Percentiles rank a stretch among this genome's conserved stretches.
Conservation (phyloP, 1,140 invertebrate species). For the Drosophila pectinifera region DNA sequence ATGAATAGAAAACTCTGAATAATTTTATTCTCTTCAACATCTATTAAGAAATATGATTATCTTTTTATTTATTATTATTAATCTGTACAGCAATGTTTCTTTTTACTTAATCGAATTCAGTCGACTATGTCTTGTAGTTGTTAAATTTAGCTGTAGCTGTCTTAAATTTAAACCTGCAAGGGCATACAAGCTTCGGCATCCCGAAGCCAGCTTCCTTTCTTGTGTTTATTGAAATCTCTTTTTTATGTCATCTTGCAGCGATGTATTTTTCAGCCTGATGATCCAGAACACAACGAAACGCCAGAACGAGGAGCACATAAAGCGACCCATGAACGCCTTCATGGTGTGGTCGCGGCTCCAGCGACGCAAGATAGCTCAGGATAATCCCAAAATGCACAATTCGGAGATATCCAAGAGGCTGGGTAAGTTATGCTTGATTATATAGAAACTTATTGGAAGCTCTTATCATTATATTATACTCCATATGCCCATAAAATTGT, state of each 20-base stretch:
- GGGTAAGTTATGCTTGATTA: slow-evolving; percentile 87
- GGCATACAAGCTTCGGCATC: too few species aligned
- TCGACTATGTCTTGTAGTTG: too few species aligned
- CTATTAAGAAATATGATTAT: too few species aligned
- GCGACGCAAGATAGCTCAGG: slow-evolving; percentile 96
- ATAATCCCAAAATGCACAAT: slow-evolving; percentile 99
- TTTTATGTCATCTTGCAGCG: slow-evolving; percentile 44
- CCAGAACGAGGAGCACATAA: slow-evolving; percentile 88
- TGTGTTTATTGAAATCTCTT: slow-evolving; percentile 1
- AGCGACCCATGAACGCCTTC: slow-evolving; percentile 92
- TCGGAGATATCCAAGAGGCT: slow-evolving; percentile 98
- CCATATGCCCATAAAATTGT: neutral
- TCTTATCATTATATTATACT: neutral
- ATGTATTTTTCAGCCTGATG: slow-evolving; percentile 84
- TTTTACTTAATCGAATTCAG: too few species aligned
- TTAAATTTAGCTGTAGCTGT: too few species aligned
- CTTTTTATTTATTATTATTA: too few species aligned
- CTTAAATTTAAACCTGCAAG: too few species aligned
- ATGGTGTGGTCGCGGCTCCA: slow-evolving; percentile 95
- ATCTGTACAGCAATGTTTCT: too few species aligned
- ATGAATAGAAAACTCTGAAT: too few species aligned
- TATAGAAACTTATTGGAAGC: neutral
- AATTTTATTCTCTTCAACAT: too few species aligned
- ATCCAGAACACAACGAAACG: slow-evolving; percentile 84
- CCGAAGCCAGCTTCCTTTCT: too few species aligned